These are phyloP conservation scores for Scaptomyza cyrtandrae DNA, from an alignment of 2,888 invertebrate species.

Conservation along the genomic window DNA sequence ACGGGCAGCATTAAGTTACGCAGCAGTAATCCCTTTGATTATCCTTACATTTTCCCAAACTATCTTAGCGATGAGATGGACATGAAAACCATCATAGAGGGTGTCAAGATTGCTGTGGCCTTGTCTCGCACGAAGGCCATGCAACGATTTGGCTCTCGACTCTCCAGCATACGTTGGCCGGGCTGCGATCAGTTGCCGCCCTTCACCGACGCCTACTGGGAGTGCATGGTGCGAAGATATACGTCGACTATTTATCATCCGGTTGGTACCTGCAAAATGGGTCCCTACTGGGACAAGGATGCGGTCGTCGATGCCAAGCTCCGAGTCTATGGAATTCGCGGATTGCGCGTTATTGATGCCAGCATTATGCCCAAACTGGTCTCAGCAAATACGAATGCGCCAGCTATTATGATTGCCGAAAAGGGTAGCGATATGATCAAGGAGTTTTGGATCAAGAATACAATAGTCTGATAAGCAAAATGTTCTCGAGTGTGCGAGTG, in stretches of 20 bases:
- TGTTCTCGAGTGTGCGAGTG: constrained; percentile 1
- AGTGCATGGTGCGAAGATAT: constrained; percentile 93
- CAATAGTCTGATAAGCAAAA: constrained; percentile 75
- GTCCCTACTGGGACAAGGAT: constrained; percentile 92
- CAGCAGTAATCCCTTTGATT: constrained; percentile 93
- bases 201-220: constrained; percentile 92
- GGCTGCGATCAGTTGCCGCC: constrained; percentile 89
- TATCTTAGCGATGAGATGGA: constrained; percentile 94
- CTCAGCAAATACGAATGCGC: constrained; percentile 94
- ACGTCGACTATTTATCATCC: constrained; percentile 94
- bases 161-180: constrained; percentile 90
- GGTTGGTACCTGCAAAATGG: constrained; percentile 95
- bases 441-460: constrained; percentile 90
- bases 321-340: constrained; percentile 91
- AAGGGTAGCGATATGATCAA: constrained; percentile 95
- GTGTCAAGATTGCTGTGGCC: constrained; percentile 92
- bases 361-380: constrained; percentile 94
- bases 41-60: constrained; percentile 96
- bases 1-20: constrained; percentile 92
- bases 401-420: constrained; percentile 95
- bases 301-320: constrained; percentile 93
- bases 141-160: constrained; percentile 89
- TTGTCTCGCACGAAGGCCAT: constrained; percentile 92
- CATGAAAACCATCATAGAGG: constrained; percentile 91
- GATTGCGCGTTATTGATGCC: constrained; percentile 92